Conservation (phyloP, 2,113 vertebrate genomes). For the Monopterus albus region DNA sequence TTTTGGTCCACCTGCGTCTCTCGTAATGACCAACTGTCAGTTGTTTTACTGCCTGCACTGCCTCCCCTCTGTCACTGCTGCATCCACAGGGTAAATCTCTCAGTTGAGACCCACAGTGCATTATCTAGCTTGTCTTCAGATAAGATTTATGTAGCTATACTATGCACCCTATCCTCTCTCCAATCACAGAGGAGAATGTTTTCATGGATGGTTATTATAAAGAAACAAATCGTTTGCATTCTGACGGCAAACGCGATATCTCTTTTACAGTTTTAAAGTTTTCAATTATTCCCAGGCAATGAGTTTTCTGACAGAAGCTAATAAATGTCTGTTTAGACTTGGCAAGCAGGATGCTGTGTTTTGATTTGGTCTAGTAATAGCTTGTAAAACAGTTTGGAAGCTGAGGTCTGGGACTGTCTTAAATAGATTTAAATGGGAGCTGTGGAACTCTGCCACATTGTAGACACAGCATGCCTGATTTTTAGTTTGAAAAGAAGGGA, state of each 20-base stretch:
- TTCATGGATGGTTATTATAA: slow-evolving; percentile 40
- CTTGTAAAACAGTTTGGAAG: slow-evolving; percentile 31
- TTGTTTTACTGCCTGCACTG: slow-evolving; percentile 67
- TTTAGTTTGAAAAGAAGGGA: slow-evolving; percentile 2
- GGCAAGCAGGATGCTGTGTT: slow-evolving; percentile 20
- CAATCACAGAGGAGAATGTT: slow-evolving; percentile 34
- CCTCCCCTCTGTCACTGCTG: slow-evolving; percentile 41
- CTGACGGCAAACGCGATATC: slow-evolving; percentile 20
- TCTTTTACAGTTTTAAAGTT: slow-evolving; percentile 30
- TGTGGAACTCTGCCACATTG: slow-evolving; percentile 8
- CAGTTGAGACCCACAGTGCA: slow-evolving; percentile 43
- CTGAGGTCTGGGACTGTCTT: slow-evolving; percentile 26
- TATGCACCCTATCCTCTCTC: slow-evolving; percentile 19
- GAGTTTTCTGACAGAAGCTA: slow-evolving; percentile 31
- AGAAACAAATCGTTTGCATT: slow-evolving; percentile 16
- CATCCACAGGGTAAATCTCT: slow-evolving; percentile 66
- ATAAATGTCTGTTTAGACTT: slow-evolving; percentile 38
- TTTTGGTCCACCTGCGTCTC: slow-evolving; percentile 69
- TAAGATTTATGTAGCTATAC: slow-evolving; percentile 53
- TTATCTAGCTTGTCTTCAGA: slow-evolving; percentile 62
- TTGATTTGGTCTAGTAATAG: slow-evolving; percentile 25
- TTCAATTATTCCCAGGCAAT: slow-evolving; percentile 45
- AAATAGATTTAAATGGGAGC: slow-evolving; percentile 15
- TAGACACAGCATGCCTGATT: slow-evolving; percentile 9
- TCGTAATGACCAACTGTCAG: slow-evolving; percentile 73